Base-by-base conservation (phyloP, 2,888 invertebrate species). In the Acanthosepion esculentum region DNA sequence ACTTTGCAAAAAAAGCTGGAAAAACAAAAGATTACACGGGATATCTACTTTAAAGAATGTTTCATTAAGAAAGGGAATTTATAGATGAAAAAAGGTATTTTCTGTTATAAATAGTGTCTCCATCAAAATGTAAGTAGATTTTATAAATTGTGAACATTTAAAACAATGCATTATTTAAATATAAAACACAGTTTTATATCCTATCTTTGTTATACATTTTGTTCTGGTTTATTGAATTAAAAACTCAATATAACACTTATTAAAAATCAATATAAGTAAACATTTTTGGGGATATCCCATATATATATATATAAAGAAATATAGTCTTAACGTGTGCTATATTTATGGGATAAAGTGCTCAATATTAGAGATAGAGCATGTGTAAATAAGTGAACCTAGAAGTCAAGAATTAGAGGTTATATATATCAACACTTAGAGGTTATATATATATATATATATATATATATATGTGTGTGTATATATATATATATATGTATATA, bases 1-100 rank as follows among this genome's bases (percentile, higher is more conserved):
- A n/a, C 2, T 12, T 64, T 8, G 4, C 29, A 15, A n/a, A n/a
- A n/a, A 12, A 15, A n/a, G 15, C 78, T 15, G n/a, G 12, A 15
- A 78, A n/a, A 10, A n/a, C 12, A n/a, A 7, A 78, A 78, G 20
- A n/a, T 78, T 78, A n/a, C 15, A n/a, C 15, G 5, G 8, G 29
- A n/a, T 29, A 78, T 78, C 12, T 78, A 23, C n/a, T n/a, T 78
- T n/a, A 78, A n/a, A 78, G 10, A n/a, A n/a, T n/a, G 78, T 64
- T 64, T 64, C 29, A 64, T 64, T 64, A 23, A 59, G 26, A 59
- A 59, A 41, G 41, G 23, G 64, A 64, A 64, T 20, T 78, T n/a
- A n/a, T n/a, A 78, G n/a, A n/a, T 78, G 78, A 78, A 33, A 78
- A 78, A 78, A 78, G n/a, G 78, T 78, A 78, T 78, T 78, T 78